Conservation (phyloP, 2,888 invertebrate species). For the Blomia tropicalis region DNA sequence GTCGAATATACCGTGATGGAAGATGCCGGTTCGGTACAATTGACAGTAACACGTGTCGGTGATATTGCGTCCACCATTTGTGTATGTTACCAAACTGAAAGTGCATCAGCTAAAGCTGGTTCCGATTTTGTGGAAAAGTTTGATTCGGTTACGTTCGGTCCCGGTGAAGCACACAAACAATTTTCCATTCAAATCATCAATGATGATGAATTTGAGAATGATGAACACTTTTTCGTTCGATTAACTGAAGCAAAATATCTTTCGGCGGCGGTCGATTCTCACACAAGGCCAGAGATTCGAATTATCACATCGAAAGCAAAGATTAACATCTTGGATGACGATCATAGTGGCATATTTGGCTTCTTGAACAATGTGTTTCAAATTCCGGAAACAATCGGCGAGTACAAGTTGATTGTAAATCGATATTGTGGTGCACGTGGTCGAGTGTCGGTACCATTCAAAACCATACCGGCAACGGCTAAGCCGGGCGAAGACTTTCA, state of each 20-base stretch:
- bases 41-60: slow-evolving; percentile 64
- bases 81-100: slow-evolving; percentile 85
- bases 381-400: slow-evolving; percentile 77
- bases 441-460: slow-evolving; percentile 67
- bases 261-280: not conserved
- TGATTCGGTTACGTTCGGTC: slow-evolving; percentile 68
- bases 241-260: slow-evolving; percentile 28
- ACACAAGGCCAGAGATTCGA: slow-evolving; percentile 1
- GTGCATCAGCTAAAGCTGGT: slow-evolving; percentile 90
- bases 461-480: slow-evolving; percentile 83
- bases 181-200: slow-evolving; percentile 86
- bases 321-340: slow-evolving; percentile 95
- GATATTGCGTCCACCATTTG: slow-evolving; percentile 58
- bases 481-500: slow-evolving; percentile 77
- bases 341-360: slow-evolving; percentile 92
- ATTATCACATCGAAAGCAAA: slow-evolving; percentile 47
- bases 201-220: slow-evolving; percentile 97
- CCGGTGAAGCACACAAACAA: slow-evolving; percentile 70
- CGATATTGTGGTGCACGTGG: slow-evolving; percentile 89
- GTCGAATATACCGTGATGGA: slow-evolving; percentile 97
- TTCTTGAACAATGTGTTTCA: slow-evolving; percentile 66
- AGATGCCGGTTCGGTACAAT: slow-evolving; percentile 74
- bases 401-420: slow-evolving; percentile 62
- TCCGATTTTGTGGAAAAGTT: slow-evolving; percentile 77
- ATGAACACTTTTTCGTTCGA: slow-evolving; percentile 93